Evolutionary conservation across 1,140 invertebrate species (phyloP), one percentile per base, ranked within the genome.

Genomic region (Zaprionus davidi): DNA sequence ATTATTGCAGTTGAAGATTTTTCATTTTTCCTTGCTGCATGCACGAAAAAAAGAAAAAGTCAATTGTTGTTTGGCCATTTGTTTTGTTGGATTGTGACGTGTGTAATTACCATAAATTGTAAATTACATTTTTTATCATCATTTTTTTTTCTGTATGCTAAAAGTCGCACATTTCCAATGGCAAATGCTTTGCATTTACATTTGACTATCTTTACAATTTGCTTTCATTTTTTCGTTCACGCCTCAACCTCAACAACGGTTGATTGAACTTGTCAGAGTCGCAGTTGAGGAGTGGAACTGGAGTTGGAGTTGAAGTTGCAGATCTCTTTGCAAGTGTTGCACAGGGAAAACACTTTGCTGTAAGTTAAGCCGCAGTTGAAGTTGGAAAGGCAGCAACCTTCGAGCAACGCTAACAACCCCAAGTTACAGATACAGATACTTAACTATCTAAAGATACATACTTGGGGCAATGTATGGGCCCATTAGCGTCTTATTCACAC

Each of bases 91-190:
- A 36, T 56, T 56, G 70, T 78, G 82, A 85, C 78, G 83, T 82
- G 79, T 76, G 83, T 86, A 87, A 87, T 88, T 90, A 90, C 69
- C 84, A 90, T 88, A 90, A 88, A 84, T 88, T 74, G 81, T 80
- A 87, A 88, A 87, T 88, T 84, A 76, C 85, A 84, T 81, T 88
- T 84, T 84, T 74, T 69, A 79, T 79, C 71, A 63, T 68, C 41
- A 70, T 68, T 38, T 53, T 60, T 69, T 65, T 58, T 70, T 59
- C 49, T 31, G 38, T 59, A 75, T 88, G 84, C 83, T 81, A 87
- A 87, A 87, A 87, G 81, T 87, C 85, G 84, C 84, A 88, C 84
- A 88, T 84, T 87, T 87, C 67, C 77, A 75, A 76, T 76, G 65
- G 69, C 58, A 86, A 85, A 86, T 87, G 71, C 71, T 87, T 86